phyloP scores from a whole-genome alignment of 2,888 invertebrate genomes.

The Mantis religiosa region DNA sequence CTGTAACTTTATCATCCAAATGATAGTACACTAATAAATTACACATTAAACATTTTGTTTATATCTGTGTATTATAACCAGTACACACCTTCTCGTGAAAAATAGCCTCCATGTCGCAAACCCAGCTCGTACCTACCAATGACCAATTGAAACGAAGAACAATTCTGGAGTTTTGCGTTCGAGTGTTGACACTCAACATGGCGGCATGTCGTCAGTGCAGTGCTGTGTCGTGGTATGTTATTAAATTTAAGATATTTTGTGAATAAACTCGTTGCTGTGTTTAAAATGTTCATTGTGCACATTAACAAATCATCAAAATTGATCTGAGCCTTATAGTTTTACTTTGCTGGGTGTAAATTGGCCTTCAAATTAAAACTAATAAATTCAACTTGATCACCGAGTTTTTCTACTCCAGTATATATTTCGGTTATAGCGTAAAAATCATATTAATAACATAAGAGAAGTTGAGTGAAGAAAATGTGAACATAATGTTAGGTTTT shows the following conservation, averaged over 20 bases:
- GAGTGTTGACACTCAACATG: constrained; percentile 81
- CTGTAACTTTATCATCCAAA: not conserved
- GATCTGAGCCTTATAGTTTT: not conserved
- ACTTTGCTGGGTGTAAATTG: not conserved
- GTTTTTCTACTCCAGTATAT: not conserved
- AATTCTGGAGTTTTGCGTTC: constrained; percentile 15
- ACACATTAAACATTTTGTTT: not conserved
- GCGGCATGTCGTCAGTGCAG: constrained; percentile 94
- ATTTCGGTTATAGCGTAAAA: not conserved
- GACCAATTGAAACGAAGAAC: not conserved
- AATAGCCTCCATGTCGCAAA: constrained; percentile 43
- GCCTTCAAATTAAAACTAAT: not conserved
- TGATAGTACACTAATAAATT: no score
- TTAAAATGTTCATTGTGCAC: not conserved
- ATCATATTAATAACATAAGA: not conserved
- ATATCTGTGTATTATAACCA: not conserved
- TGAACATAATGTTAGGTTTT: not conserved
- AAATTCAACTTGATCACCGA: not conserved
- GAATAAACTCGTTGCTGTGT: not conserved
- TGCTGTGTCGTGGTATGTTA: constrained; percentile 93
- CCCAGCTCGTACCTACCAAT: not conserved
- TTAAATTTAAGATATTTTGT: constrained; percentile 35
- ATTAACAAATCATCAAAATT: not conserved
- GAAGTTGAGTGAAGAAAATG: not conserved
- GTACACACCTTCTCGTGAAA: constrained; percentile 46